phyloP scores from a whole-genome alignment of 35 echinoderm and acorn worm genomes.

The Ophiothrix spiculata region DNA sequence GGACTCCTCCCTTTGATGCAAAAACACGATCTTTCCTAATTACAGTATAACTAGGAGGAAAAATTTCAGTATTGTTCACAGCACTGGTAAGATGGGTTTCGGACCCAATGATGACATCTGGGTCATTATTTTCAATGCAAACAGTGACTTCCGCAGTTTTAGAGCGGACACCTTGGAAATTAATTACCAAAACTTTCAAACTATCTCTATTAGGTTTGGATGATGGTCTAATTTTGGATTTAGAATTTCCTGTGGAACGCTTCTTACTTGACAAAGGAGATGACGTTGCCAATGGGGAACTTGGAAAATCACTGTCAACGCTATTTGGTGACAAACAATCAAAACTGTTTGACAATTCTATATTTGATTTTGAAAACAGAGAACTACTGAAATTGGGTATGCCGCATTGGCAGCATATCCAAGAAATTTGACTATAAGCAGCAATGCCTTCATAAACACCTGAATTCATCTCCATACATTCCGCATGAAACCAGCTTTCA shows the following conservation, averaged over 20 bases:
- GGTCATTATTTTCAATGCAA: slow-evolving; percentile 23
- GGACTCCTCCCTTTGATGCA: background rate
- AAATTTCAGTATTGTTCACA: slow-evolving; percentile 6
- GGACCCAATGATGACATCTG: slow-evolving; percentile 28
- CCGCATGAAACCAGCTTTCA: slow-evolving; percentile 28
- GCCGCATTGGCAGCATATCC: slow-evolving; percentile 39
- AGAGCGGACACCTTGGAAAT: slow-evolving; percentile 39
- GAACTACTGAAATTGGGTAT: slow-evolving; percentile 29
- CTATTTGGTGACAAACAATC: background rate
- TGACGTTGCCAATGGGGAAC: slow-evolving; percentile 31
- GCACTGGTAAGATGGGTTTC: background rate
- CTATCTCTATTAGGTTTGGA: background rate
- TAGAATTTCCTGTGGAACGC: background rate
- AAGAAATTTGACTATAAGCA: slow-evolving; percentile 4
- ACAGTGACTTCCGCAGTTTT: slow-evolving; percentile 19
- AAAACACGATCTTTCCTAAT: slow-evolving; percentile 16
- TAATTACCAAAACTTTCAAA: slow-evolving; percentile 22
- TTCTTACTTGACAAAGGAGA: slow-evolving; percentile 1
- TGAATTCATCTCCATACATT: slow-evolving; percentile 33
- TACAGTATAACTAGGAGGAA: slow-evolving; percentile 11
- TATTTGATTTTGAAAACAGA: slow-evolving; percentile 17
- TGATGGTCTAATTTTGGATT: background rate
- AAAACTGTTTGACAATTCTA: slow-evolving; percentile 13
- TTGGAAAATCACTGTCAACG: background rate
- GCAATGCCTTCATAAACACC: slow-evolving; percentile 9